phyloP scores from a whole-genome alignment of 2,113 vertebrate genomes.

The Pogona vitticeps region DNA sequence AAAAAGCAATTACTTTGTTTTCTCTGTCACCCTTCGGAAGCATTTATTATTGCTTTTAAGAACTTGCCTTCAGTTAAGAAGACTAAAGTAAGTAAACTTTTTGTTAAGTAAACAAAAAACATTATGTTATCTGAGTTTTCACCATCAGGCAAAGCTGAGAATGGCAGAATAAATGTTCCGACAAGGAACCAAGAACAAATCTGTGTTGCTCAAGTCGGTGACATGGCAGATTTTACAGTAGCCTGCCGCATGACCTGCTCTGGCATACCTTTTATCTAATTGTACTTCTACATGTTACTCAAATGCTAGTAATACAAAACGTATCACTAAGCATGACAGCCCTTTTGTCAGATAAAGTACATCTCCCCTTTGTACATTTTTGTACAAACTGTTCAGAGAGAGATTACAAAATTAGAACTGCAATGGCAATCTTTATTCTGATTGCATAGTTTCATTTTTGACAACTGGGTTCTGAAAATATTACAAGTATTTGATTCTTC shows the following conservation, averaged over 20 bases:
- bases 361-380: no score
- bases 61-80: not conserved
- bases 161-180: not conserved
- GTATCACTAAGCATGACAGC: not conserved
- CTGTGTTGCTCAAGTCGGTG: not conserved
- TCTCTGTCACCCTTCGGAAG: not conserved
- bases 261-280: not conserved
- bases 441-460: slow-evolving; percentile 1
- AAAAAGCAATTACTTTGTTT: not conserved
- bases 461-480: not conserved
- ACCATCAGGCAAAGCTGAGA: not conserved
- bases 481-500: not conserved
- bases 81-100: not conserved
- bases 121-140: not conserved
- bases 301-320: not conserved
- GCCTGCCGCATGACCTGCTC: not conserved
- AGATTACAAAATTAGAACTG: not conserved
- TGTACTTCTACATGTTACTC: not conserved
- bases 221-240: not conserved
- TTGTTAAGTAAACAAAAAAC: not conserved
- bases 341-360: not conserved
- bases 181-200: not conserved
- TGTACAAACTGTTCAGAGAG: not conserved
- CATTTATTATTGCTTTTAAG: not conserved
- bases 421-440: not conserved